Base-by-base conservation (phyloP, 2,113 vertebrate genomes). In the Ibidorhyncha struthersii region DNA sequence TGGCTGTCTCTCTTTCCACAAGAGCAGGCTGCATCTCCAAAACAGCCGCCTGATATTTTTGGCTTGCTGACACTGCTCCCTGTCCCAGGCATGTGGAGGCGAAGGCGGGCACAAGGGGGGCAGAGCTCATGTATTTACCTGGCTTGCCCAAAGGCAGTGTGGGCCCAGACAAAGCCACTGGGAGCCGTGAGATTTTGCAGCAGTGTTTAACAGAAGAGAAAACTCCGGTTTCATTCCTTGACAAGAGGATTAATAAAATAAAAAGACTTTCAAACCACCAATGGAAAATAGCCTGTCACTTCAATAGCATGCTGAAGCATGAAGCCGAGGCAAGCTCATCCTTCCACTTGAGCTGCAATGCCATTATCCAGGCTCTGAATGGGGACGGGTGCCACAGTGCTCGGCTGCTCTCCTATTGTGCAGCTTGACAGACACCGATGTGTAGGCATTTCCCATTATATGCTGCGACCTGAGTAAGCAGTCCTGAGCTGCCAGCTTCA, bases 201-300 rank as follows among this genome's bases (percentile, higher is more conserved):
- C 41, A 27, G 72, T 36, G 53, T 85, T 89, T 93, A 95, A 80
- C 29, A 76, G 40, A 29, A 89, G n/a, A 56, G n/a, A 94, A 95
- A 72, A 38, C 34, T 58, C 63, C 0, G 4, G 6, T 25, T 89
- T 96, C 92, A 30, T 66, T 94, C 79, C 43, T 87, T 50, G 45
- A 77, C 1, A 3, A 91, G 82, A 50, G 43, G 71, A 93, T 92
- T 94, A 96, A 93, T 91, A 82, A 94, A 95, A 82, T 65, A 72
- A 89, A 89, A 95, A 81, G 56, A 5, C 70, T 94, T 90, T 52
- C 38, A 66, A 80, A 34, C 32, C 40, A 29, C 32, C 62, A 58
- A 41, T 53, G 49, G 90, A 92, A 96, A 95, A 95, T 73, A 88
- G 56, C 45, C 89, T 94, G 85, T 88, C 92, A 91, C 58, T 93